These are phyloP conservation scores for Rousettus madagascariensis DNA, from an alignment of 2,797 vertebrate species.

Conservation along the genomic window DNA sequence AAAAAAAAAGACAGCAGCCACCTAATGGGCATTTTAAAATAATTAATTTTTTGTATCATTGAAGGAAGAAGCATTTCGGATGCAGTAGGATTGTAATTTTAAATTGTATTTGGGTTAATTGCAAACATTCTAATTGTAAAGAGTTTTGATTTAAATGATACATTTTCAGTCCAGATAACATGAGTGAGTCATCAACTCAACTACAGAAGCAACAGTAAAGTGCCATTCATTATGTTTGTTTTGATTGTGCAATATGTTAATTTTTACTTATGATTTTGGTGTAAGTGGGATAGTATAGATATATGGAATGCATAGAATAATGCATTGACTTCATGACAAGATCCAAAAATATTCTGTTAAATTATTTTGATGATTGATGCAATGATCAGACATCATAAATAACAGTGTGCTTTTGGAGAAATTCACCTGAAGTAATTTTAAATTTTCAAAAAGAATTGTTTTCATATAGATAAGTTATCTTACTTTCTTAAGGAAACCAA, in stretches of 20 bases:
- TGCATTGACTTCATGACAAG: neutral
- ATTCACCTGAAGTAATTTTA: slow-evolving; percentile 37
- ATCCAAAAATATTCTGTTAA: slow-evolving; percentile 36
- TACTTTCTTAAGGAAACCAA: slow-evolving; percentile 51
- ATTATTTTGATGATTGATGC: neutral
- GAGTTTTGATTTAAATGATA: slow-evolving; percentile 74
- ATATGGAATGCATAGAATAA: neutral
- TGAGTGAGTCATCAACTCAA: slow-evolving; percentile 76
- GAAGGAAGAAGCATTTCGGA: slow-evolving; percentile 64
- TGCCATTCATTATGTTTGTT: neutral
- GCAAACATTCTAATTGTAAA: slow-evolving; percentile 73
- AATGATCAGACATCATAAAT: neutral
- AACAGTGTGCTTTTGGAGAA: neutral
- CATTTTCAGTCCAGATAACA: slow-evolving; percentile 76
- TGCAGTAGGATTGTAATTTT: slow-evolving; percentile 75
- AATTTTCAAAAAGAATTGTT: slow-evolving; percentile 36
- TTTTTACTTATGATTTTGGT: neutral
- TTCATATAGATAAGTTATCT: slow-evolving; percentile 40
- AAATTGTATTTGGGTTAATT: slow-evolving; percentile 66
- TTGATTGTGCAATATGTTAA: neutral
- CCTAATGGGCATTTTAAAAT: slow-evolving; percentile 71
- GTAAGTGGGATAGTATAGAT: neutral
- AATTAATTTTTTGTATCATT: slow-evolving; percentile 64
- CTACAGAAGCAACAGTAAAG: slow-evolving; percentile 39
- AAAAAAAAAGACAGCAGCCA: slow-evolving; percentile 11